Percentiles rank a stretch among this genome's conserved stretches.
phyloP scores from a whole-genome alignment of 2,113 vertebrate genomes.

The Takifugu flavidus region DNA sequence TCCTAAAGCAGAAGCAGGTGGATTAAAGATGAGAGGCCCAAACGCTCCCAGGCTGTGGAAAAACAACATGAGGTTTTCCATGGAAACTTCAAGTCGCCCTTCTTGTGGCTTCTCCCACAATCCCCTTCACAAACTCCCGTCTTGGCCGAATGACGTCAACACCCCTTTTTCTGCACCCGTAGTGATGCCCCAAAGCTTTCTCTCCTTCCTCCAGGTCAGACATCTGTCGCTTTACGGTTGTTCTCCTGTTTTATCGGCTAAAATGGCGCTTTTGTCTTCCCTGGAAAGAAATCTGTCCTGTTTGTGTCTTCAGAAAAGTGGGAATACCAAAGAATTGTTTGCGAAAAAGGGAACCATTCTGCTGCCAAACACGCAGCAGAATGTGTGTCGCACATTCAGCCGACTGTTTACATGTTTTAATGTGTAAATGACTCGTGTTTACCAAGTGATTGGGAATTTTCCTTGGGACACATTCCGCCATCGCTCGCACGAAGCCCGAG shows the following conservation, averaged over 20 bases:
- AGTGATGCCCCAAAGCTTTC: constrained; percentile 51
- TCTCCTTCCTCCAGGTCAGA: constrained; percentile 29
- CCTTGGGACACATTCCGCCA: not conserved
- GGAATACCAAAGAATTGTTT: no score
- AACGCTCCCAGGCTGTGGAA: not conserved
- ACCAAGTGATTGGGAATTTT: not conserved
- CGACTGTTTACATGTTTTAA: constrained; percentile 11
- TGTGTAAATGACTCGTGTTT: not conserved
- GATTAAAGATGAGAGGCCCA: not conserved
- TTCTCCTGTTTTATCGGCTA: no score
- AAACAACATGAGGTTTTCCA: constrained; percentile 28
- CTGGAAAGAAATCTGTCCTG: no score
- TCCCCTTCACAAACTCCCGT: constrained; percentile 50
- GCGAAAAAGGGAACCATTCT: no score
- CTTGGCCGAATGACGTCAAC: constrained; percentile 42
- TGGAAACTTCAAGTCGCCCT: constrained; percentile 47
- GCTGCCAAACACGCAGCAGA: no score
- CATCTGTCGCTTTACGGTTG: no score
- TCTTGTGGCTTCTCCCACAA: constrained; percentile 39
- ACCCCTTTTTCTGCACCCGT: constrained; percentile 11
- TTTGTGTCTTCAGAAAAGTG: no score
- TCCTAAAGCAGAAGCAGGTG: not conserved
- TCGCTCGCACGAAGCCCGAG: not conserved
- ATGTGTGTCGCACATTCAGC: not conserved
- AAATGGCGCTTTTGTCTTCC: no score